Percentiles rank a stretch among this genome's conserved stretches.
Conservation (phyloP, 2,797 vertebrate genomes). For the Psittacula derbiana region DNA sequence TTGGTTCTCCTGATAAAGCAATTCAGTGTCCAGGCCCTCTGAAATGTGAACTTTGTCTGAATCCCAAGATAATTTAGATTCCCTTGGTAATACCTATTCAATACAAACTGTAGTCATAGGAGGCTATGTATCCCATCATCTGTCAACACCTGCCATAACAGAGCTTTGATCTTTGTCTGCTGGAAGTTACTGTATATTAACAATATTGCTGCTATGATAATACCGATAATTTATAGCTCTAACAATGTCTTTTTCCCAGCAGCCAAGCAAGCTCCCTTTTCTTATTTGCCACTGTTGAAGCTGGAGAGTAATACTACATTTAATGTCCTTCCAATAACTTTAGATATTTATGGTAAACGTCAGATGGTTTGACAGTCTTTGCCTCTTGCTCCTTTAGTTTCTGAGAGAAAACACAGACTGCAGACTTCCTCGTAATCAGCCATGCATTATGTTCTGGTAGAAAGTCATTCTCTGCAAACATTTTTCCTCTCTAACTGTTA, state of each 20-base stretch:
- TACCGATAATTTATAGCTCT: background rate
- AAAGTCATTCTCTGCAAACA: background rate
- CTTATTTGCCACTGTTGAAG: background rate
- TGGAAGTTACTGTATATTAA: background rate
- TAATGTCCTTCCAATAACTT: background rate
- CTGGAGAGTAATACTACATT: background rate
- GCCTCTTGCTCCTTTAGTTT: background rate
- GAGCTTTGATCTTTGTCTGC: background rate
- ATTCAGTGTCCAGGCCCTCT: background rate
- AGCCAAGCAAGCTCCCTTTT: background rate
- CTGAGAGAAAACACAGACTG: background rate
- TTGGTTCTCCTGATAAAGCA: background rate
- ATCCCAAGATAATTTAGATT: background rate
- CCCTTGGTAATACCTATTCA: background rate
- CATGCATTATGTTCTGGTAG: background rate
- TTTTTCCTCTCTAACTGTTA: background rate
- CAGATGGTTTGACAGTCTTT: background rate
- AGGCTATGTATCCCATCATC: background rate
- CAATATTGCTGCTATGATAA: background rate
- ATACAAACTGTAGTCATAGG: too few relatives aligned
- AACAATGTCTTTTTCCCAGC: background rate
- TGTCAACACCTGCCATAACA: background rate
- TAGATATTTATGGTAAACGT: background rate
- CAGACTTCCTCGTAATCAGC: background rate
- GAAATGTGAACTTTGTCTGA: background rate